Evolutionary conservation across 2,888 invertebrate species (phyloP).

Genomic region (Cantharis rustica): DNA sequence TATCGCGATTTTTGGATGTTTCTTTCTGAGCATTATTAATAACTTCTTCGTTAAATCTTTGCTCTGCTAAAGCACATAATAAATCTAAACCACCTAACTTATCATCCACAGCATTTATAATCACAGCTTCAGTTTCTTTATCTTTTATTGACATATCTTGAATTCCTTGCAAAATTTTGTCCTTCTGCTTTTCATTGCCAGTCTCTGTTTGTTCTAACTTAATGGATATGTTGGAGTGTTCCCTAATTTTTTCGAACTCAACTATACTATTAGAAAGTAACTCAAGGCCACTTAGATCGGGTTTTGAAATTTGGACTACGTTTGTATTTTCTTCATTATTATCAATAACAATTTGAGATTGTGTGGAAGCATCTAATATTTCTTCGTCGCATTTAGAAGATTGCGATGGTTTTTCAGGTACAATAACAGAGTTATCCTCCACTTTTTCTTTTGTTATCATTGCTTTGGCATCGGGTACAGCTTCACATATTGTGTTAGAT

Average conservation of each 20-base stretch:
- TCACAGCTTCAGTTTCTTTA: conserved; percentile 58
- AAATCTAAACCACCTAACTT: conserved; percentile 72
- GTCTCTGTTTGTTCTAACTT: not conserved
- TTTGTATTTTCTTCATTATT: not conserved
- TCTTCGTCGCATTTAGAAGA: conserved; percentile 5
- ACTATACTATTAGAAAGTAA: conserved; percentile 84
- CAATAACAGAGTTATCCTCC: conserved; percentile 19
- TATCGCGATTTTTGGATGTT: conserved; percentile 31
- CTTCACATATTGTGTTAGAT: conserved; percentile 36
- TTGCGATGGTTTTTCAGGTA: conserved; percentile 34
- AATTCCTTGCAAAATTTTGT: conserved; percentile 52
- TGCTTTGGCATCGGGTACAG: conserved; percentile 21
- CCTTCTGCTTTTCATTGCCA: conserved; percentile 17
- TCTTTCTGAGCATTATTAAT: conserved; percentile 49
- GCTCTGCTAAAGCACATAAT: conserved; percentile 83
- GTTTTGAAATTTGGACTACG: conserved; percentile 44
- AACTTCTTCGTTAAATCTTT: conserved; percentile 79
- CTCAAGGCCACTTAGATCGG: conserved; percentile 81
- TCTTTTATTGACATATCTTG: conserved; percentile 43
- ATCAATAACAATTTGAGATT: not conserved
- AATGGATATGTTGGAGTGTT: conserved; percentile 19
- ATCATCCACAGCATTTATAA: conserved; percentile 52
- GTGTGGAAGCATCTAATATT: not conserved
- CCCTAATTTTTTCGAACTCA: conserved; percentile 66
- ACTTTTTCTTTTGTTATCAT: conserved; percentile 16